Evolutionary conservation across 2,113 vertebrate genomes (phyloP).

Genomic region (Callionymus lyra): DNA sequence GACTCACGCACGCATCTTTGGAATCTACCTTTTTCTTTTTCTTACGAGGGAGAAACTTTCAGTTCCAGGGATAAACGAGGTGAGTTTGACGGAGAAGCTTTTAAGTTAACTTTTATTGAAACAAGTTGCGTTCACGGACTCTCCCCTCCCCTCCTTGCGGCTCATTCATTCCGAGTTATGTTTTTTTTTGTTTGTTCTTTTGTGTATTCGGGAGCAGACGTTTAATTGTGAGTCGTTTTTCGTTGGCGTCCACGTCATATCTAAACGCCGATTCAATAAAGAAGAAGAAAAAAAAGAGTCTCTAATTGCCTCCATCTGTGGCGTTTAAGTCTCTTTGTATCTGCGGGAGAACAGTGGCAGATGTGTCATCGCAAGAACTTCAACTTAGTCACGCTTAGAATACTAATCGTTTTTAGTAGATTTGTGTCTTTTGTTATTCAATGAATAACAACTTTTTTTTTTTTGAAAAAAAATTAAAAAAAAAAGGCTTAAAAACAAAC

Average conservation of each 20-base stretch:
- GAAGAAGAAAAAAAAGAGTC: not conserved
- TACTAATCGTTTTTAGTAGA: no score
- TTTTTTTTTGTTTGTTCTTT: slow-evolving; percentile 13
- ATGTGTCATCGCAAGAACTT: slow-evolving; percentile 8
- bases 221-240: no score
- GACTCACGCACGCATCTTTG: slow-evolving; percentile 26
- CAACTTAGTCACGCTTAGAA: no score
- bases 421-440: no score
- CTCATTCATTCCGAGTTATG: slow-evolving; percentile 44
- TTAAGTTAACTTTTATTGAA: not conserved
- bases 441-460: no score
- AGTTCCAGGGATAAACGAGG: slow-evolving; percentile 28
- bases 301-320: slow-evolving; percentile 51
- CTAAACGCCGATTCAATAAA: no score
- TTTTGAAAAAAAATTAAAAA: no score
- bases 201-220: not conserved
- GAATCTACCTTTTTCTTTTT: slow-evolving; percentile 29
- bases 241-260: no score
- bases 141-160: slow-evolving; percentile 5
- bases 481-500: no score
- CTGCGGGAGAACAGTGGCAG: not conserved
- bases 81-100: slow-evolving; percentile 11
- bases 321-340: slow-evolving; percentile 13
- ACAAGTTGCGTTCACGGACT: slow-evolving; percentile 32
- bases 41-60: slow-evolving; percentile 24